Conservation (phyloP, 2,797 vertebrate genomes). For the Ctenosaura bakeri region DNA sequence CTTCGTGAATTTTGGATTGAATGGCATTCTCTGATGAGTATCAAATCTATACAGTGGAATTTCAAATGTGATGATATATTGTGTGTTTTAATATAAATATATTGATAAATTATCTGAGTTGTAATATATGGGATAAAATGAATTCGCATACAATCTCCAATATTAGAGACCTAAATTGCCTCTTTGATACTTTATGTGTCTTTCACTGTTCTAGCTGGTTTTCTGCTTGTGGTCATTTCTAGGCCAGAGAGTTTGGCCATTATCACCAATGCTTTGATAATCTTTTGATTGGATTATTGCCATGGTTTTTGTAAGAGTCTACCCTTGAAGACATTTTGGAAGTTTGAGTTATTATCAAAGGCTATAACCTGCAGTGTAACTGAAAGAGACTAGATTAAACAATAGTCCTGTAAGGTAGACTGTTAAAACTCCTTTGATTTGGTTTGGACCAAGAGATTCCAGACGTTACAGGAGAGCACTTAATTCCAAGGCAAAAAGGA, state of each 20-base stretch:
- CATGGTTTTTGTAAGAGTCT: neutral
- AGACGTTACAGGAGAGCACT: too few species aligned
- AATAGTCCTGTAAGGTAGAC: too few species aligned
- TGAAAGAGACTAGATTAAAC: too few species aligned
- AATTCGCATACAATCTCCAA: neutral
- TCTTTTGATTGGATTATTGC: neutral
- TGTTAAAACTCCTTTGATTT: too few species aligned
- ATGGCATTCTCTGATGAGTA: neutral
- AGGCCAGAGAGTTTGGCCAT: neutral
- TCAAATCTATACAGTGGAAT: neutral
- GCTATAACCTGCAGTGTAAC: too few species aligned
- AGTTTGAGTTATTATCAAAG: neutral
- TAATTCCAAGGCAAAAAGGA: too few species aligned
- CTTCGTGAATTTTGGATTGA: neutral
- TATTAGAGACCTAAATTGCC: neutral
- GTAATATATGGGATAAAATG: neutral
- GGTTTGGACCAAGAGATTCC: too few species aligned
- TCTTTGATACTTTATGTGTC: neutral
- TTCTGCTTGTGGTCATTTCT: neutral
- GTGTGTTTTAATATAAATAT: neutral
- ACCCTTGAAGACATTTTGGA: neutral
- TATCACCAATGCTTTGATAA: neutral
- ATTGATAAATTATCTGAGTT: neutral
- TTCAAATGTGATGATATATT: neutral
- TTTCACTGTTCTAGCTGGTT: neutral